phyloP scores from a whole-genome alignment of 2,888 invertebrate genomes.

The Dysmachus trigonus region DNA sequence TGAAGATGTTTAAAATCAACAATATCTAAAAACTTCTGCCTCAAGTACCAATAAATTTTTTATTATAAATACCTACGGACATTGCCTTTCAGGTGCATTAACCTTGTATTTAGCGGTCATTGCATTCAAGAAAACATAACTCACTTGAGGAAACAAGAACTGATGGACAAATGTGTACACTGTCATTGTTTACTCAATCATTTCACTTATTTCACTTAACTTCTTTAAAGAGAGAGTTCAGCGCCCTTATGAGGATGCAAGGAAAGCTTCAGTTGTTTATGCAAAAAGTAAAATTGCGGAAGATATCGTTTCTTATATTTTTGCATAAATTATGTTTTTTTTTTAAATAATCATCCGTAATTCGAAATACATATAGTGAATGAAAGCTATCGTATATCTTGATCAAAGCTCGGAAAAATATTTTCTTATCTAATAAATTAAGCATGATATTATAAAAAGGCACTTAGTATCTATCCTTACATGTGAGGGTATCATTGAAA shows the following conservation, averaged over 20 bases:
- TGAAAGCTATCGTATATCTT: too few species aligned
- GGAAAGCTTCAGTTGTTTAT: not conserved
- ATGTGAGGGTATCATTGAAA: too few species aligned
- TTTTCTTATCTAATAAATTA: too few species aligned
- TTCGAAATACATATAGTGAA: too few species aligned
- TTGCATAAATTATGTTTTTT: not conserved
- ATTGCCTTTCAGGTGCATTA: not conserved
- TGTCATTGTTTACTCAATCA: not conserved
- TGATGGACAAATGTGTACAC: not conserved
- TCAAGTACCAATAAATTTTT: not conserved
- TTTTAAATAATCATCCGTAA: too few species aligned
- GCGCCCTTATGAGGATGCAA: not conserved
- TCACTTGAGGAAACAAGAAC: not conserved
- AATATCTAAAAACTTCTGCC: too few species aligned
- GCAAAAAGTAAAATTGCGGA: not conserved
- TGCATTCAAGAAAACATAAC: not conserved
- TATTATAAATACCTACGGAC: not conserved
- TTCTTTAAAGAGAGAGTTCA: not conserved
- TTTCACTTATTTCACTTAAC: not conserved
- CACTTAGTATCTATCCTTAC: too few species aligned
- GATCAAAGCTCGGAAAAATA: too few species aligned
- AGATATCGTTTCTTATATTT: not conserved
- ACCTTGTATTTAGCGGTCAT: not conserved
- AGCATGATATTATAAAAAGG: too few species aligned
- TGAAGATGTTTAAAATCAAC: too few species aligned